Evolutionary conservation across 1,140 invertebrate species (phyloP), one percentile per base, ranked within the genome.

Genomic region (Prorops nasuta): DNA sequence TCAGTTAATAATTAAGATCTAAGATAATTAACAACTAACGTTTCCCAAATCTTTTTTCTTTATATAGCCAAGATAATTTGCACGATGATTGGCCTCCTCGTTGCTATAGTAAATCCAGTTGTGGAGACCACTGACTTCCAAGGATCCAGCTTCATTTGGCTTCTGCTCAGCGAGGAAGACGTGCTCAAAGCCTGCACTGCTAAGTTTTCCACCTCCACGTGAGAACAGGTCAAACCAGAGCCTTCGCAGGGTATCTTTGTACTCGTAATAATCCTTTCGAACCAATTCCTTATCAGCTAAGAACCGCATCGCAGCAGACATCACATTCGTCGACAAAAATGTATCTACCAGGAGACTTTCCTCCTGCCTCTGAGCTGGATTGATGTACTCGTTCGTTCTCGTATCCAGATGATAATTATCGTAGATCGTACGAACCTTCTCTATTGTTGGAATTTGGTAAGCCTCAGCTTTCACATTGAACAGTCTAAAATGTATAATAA

Each of bases 51-150:
- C 82, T 44, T 84, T 52, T 65, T 86, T 84, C 60, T 87, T 89
- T 44, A 89, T 76, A 57, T 89, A 92, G 9, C 91, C 91, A 51
- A 90, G 81, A 69, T 95, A 94, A 71, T 93, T 86, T 0, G 84
- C 83, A 39, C 79, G 74, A 18, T 78, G 79, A 14, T 76, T 79
- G 15, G 66, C 59, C 77, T 96, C 92, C 75, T 91, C 85, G 43
- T 82, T 80, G 22, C 82, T 81, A 44, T 90, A 92, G 66, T 88
- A 91, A n/a, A 94, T 79, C 92, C 92, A 95, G 69, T 93, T 94
- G 67, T 95, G 92, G 44, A 94, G 78, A 9, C 92, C 92, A 61
- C 80, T 80, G 24, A 94, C 82, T 62, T 88, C 83, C 4, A 6
- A 6, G n/a, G 59, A 64, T 7, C 55, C 82, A 2, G 47, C 21